phyloP scores from a whole-genome alignment of 2,888 invertebrate genomes.

The Calliphora vomitoria region DNA sequence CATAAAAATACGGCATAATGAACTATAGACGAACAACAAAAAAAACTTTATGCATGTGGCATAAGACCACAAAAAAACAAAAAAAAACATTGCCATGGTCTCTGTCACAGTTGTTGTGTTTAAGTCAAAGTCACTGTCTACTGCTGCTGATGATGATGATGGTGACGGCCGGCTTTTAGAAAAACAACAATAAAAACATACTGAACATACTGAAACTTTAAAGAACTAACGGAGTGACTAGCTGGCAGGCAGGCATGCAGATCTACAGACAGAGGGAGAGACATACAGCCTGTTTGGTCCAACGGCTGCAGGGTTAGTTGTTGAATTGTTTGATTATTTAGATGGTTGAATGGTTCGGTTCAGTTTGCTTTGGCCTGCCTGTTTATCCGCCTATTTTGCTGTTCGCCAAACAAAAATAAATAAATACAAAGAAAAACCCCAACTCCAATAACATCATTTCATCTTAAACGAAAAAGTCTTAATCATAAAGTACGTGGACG shows the following conservation, averaged over 20 bases:
- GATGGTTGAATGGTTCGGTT: conserved; percentile 56
- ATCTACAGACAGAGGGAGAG: neutral
- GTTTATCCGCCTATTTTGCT: conserved; percentile 55
- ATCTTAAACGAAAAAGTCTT: conserved; percentile 60
- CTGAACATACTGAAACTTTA: conserved; percentile 21
- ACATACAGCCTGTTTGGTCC: conserved; percentile 21
- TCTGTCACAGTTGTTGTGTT: conserved; percentile 70
- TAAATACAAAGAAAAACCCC: neutral
- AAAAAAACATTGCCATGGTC: conserved; percentile 72
- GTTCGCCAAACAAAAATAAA: conserved; percentile 13
- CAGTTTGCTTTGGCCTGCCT: conserved; percentile 40
- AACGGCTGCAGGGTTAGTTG: conserved; percentile 25
- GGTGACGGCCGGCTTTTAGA: conserved; percentile 48
- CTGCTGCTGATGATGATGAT: conserved; percentile 43
- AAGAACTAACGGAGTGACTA: neutral
- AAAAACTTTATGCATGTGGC: conserved; percentile 45
- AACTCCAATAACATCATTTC: conserved; percentile 42
- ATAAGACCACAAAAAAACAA: conserved; percentile 30
- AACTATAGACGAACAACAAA: conserved; percentile 52
- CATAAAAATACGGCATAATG: conserved; percentile 73
- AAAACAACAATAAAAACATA: conserved; percentile 8
- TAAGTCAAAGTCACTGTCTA: conserved; percentile 69
- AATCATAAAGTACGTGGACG: conserved; percentile 59
- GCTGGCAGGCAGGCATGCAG: neutral
- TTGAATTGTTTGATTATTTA: conserved; percentile 38